Evolutionary conservation across 2,888 invertebrate species (phyloP).

Genomic region (Tenodera sinensis): DNA sequence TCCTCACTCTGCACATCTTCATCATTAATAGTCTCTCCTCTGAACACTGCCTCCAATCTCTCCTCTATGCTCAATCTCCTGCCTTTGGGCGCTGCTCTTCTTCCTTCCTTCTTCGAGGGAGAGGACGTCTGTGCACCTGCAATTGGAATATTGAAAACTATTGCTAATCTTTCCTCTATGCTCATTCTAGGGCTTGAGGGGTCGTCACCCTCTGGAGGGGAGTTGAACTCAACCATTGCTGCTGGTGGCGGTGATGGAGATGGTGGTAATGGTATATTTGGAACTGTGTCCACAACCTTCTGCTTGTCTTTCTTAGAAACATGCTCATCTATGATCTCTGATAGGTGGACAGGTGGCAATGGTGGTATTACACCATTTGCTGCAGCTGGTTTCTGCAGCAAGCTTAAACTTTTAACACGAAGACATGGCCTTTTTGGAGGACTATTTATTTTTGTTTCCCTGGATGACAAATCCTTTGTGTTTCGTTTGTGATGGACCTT

Average conservation of each 20-base stretch:
- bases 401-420: neutral
- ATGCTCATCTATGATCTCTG: neutral
- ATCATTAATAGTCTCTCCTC: neutral
- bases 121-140: neutral
- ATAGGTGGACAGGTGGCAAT: too few relatives aligned
- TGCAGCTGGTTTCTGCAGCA: neutral
- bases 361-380: neutral
- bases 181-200: neutral
- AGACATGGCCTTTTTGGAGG: neutral
- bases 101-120: neutral
- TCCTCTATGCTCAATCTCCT: conserved; percentile 4
- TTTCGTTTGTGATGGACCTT: neutral
- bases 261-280: neutral
- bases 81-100: too few relatives aligned
- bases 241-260: neutral
- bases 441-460: neutral
- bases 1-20: neutral
- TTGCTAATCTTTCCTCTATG: neutral
- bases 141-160: neutral
- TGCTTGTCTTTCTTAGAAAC: neutral
- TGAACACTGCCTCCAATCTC: neutral
- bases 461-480: neutral
- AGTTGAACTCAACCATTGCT: too few relatives aligned
- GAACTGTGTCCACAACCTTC: neutral
- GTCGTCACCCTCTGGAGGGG: neutral